Percentiles rank a stretch among this genome's conserved stretches.
These are phyloP conservation scores for Micromesistius poutassou DNA, from an alignment of 2,797 vertebrate species.

Conservation along the genomic window DNA sequence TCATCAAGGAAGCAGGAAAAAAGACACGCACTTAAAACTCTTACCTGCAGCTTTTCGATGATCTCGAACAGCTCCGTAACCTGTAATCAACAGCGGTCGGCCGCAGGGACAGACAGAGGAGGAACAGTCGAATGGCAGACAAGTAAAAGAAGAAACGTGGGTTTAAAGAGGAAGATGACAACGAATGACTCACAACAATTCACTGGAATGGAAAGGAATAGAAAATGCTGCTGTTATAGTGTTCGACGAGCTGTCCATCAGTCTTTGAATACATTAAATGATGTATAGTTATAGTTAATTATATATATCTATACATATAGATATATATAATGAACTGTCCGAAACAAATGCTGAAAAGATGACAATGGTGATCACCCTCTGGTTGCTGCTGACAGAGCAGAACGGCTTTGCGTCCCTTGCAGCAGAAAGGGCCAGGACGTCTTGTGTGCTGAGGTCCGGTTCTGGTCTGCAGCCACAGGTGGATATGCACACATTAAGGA, in stretches of 20 bases:
- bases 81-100: constrained; percentile 47
- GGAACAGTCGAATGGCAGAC: constrained; percentile 5
- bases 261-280: background rate
- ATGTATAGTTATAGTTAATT: no score
- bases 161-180: constrained; percentile 48
- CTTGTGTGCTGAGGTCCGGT: constrained; percentile 57
- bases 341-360: constrained; percentile 1
- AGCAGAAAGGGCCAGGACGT: constrained; percentile 68
- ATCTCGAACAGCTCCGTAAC: constrained; percentile 80
- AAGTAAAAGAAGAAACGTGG: constrained; percentile 31
- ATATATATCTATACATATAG: background rate
- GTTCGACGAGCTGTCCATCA: background rate
- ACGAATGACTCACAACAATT: constrained; percentile 14
- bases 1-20: constrained; percentile 27
- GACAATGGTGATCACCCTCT: constrained; percentile 62
- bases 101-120: constrained; percentile 17
- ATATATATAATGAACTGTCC: background rate
- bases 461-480: constrained; percentile 67
- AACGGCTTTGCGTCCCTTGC: constrained; percentile 56
- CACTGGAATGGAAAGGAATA: constrained; percentile 10
- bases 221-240: background rate
- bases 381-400: constrained; percentile 56
- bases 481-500: constrained; percentile 34
- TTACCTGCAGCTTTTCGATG: constrained; percentile 82
- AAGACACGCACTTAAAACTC: constrained; percentile 7